Evolutionary conservation across 2,888 invertebrate species (phyloP), one percentile per base, ranked within the genome.

Genomic region (Drosophila mimetica): DNA sequence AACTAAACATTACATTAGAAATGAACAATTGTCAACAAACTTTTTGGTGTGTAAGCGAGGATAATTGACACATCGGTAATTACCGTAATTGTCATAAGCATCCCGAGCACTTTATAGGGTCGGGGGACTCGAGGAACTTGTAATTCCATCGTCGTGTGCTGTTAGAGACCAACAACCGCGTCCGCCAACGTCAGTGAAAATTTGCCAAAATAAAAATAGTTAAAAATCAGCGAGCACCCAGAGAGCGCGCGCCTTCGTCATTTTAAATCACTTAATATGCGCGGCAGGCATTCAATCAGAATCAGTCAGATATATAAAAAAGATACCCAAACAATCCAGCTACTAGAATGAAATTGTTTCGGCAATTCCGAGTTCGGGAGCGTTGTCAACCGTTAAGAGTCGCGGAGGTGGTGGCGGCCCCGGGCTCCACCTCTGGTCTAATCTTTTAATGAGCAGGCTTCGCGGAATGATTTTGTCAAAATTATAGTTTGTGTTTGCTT

Each of bases 161-260:
- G 71, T 75, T 76, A 75, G 73, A 80, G 78, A 75, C 57, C 75
- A 82, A 53, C 76, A 75, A 82, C 78, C 85, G 84, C 81, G 75
- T 84, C 85, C 75, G 86, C 39, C 67, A 74, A 74, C 73, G 78
- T 82, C 76, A 78, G 71, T 72, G 70, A 74, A 64, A 77, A 75
- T 82, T 75, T 54, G 58, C 37, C 71, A 64, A 71, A 71, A 71
- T 52, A 41, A 25, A 51, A 70, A 58, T 47, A 55, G 42, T 36
- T 50, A 61, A 53, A 67, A 54, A 61, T 70, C 37, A 52, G 22
- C 37, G 46, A 57, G 25, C 50, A 36, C 18, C 37, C 54, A 59
- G 63, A 70, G 63, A 70, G 52, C 77, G 66, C 42, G 58, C 57
- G 66, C 36, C 64, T 44, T 61, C 53, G 42, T 55, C 57, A 51